A percentile compares a stretch with the other conserved stretches of the same genome.
Conservation (phyloP, 2,113 vertebrate genomes). For the Loxodonta africana region DNA sequence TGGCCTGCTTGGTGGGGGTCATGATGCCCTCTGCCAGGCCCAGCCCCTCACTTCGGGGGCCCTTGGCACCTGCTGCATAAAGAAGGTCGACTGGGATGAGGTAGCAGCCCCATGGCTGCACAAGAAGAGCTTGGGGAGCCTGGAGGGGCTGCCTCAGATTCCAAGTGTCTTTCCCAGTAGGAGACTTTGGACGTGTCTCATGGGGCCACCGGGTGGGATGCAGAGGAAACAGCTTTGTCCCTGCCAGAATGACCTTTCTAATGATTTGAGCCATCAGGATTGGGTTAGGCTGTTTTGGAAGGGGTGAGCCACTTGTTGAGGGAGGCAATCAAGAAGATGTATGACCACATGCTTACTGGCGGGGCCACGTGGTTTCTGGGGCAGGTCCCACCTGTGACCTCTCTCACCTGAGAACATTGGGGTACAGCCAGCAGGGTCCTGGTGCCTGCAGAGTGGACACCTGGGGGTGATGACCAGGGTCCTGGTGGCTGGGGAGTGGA, state of each 20-base stretch:
- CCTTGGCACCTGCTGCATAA: accelerated
- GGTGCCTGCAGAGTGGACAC: background rate
- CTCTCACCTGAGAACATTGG: background rate
- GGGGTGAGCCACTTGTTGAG: background rate
- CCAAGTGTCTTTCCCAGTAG: accelerated
- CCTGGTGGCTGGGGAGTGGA: background rate
- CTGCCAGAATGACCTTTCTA: background rate
- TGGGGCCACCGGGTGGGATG: background rate
- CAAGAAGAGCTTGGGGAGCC: background rate
- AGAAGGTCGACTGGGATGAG: accelerated
- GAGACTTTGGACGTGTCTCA: background rate
- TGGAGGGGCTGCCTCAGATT: background rate
- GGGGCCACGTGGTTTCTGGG: background rate
- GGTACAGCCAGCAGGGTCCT: background rate
- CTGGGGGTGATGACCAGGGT: background rate
- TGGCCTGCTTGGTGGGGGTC: background rate
- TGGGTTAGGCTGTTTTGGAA: background rate
- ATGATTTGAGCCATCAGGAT: accelerated
- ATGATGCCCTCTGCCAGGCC: accelerated
- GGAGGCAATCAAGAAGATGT: background rate
- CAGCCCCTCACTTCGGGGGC: no score
- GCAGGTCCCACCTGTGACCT: background rate
- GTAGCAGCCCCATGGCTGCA: accelerated
- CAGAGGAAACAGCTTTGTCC: background rate
- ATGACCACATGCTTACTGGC: background rate